phyloP scores from a whole-genome alignment of 2,888 invertebrate species.

The Epinotia nisella region DNA sequence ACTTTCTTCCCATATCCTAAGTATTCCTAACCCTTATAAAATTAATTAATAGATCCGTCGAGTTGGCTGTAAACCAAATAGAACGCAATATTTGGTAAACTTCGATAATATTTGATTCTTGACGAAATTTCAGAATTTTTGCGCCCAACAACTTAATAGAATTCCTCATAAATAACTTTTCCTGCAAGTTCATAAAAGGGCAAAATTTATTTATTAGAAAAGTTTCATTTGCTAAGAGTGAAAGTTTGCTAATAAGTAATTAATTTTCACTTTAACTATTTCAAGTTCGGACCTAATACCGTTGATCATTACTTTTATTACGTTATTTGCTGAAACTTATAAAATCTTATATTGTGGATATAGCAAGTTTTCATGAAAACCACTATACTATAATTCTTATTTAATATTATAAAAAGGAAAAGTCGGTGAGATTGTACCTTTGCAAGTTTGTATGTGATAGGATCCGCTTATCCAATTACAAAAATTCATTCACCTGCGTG shows the following conservation, averaged over 20 bases:
- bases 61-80: slow-evolving; percentile 16
- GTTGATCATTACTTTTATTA: neutral
- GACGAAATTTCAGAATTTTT: slow-evolving; percentile 40
- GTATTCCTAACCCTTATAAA: neutral
- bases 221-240: slow-evolving; percentile 32
- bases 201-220: slow-evolving; percentile 41
- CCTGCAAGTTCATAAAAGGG: slow-evolving; percentile 37
- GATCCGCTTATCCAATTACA: no score
- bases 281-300: neutral
- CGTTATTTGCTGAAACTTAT: neutral
- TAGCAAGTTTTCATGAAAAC: neutral
- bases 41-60: neutral
- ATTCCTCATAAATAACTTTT: slow-evolving; percentile 43
- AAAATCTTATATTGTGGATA: neutral
- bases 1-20: neutral
- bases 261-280: slow-evolving; percentile 34
- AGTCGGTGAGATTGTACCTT: no score
- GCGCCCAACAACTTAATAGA: slow-evolving; percentile 35
- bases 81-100: slow-evolving; percentile 35
- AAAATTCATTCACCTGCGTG: no score
- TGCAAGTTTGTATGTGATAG: no score
- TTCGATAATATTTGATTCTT: slow-evolving; percentile 37
- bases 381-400: no score
- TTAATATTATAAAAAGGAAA: no score
- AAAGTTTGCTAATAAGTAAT: slow-evolving; percentile 33